These are phyloP conservation scores for Tortricodes alternella DNA, from an alignment of 2,888 invertebrate genomes.

Conservation along the genomic window DNA sequence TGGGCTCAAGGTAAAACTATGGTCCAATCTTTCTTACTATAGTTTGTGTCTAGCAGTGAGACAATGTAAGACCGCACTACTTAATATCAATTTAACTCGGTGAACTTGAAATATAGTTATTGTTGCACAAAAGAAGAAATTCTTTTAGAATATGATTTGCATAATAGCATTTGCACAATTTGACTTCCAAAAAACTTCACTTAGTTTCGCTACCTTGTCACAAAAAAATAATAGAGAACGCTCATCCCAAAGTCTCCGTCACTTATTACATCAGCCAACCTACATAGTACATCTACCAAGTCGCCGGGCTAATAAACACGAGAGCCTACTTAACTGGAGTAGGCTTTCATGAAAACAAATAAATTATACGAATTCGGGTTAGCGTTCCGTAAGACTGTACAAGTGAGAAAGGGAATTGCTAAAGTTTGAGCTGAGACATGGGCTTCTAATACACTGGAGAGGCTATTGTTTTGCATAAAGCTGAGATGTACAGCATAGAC, in stretches of 20 bases:
- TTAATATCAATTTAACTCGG: too few relatives aligned
- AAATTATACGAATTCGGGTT: constrained; percentile 31
- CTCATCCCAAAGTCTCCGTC: constrained; percentile 1
- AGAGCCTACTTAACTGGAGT: constrained; percentile 29
- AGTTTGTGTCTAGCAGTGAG: too few relatives aligned
- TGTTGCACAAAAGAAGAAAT: too few relatives aligned
- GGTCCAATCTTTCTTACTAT: too few relatives aligned
- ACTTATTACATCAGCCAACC: constrained; percentile 14
- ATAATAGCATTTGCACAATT: too few relatives aligned
- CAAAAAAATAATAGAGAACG: background rate
- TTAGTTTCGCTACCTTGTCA: background rate
- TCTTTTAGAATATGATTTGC: too few relatives aligned
- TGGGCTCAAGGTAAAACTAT: too few relatives aligned
- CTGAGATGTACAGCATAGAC: background rate
- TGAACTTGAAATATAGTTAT: too few relatives aligned
- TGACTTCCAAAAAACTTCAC: too few relatives aligned
- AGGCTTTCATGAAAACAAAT: constrained; percentile 30
- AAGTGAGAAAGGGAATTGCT: constrained; percentile 16
- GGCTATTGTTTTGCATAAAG: constrained; percentile 5
- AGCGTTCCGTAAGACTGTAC: constrained; percentile 7
- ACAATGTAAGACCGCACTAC: too few relatives aligned
- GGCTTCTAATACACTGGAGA: constrained; percentile 14
- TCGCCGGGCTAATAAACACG: constrained; percentile 24
- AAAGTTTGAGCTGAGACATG: constrained; percentile 21
- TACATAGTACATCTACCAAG: constrained; percentile 6